A percentile compares a stretch with the other conserved stretches of the same genome.
phyloP scores from a whole-genome alignment of 2,797 vertebrate genomes.

The Remorina albescens region DNA sequence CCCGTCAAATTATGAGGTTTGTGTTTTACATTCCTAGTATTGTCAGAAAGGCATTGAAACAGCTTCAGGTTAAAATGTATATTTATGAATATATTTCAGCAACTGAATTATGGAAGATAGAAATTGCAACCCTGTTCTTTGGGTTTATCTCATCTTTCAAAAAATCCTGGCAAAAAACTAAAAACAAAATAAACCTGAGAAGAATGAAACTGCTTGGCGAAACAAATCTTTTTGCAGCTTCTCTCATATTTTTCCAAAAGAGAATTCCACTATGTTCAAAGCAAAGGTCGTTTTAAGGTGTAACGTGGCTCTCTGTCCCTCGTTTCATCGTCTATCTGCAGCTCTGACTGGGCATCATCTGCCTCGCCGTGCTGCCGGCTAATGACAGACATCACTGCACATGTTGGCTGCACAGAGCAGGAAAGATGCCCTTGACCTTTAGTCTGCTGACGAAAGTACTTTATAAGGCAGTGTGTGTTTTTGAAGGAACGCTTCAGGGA shows the following conservation, averaged over 20 bases:
- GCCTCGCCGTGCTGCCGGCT: constrained; percentile 32
- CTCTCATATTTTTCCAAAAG: not conserved
- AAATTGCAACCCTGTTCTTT: not conserved
- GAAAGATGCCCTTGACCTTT: constrained; percentile 64
- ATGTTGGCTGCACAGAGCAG: constrained; percentile 36
- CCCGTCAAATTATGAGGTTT: not conserved
- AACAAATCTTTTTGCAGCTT: too few species aligned
- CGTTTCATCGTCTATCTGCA: constrained; percentile 15
- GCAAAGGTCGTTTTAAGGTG: not conserved
- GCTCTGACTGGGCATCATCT: constrained; percentile 19
- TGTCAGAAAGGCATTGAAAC: not conserved
- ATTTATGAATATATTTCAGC: not conserved
- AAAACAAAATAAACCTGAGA: too few species aligned
- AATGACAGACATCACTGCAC: constrained; percentile 64
- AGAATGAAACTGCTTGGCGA: too few species aligned
- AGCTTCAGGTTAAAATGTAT: not conserved
- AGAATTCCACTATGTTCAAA: not conserved
- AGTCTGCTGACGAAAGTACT: constrained; percentile 63
- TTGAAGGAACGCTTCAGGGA: constrained; percentile 48
- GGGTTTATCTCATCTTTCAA: too few species aligned
- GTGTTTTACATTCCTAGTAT: not conserved
- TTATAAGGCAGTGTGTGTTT: constrained; percentile 45
- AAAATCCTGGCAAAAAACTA: too few species aligned
- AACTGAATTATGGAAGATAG: not conserved
- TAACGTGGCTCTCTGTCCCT: not conserved